Evolutionary conservation across 2,797 vertebrate genomes (phyloP).

Genomic region (Spinibarbus caldwelli): DNA sequence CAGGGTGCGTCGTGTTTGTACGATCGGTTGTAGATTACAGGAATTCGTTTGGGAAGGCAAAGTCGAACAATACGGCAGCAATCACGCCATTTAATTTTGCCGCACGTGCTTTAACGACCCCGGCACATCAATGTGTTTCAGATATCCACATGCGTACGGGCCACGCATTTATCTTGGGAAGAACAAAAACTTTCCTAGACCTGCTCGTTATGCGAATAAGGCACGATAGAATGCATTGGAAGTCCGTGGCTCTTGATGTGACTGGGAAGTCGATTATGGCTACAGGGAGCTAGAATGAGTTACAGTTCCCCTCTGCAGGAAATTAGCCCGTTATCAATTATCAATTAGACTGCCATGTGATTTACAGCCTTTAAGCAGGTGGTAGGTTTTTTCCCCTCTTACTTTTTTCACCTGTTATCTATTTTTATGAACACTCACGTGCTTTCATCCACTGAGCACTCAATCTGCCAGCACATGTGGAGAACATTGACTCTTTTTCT

Average conservation of each 20-base stretch:
- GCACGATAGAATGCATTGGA: conserved; percentile 48
- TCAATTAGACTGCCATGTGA: conserved; percentile 69
- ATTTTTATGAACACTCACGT: conserved; percentile 44
- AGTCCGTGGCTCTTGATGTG: conserved; percentile 45
- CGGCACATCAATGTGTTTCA: conserved; percentile 52
- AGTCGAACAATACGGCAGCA: conserved; percentile 21
- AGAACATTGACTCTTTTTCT: conserved; percentile 48
- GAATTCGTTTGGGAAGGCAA: conserved; percentile 33
- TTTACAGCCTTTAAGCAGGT: conserved; percentile 68
- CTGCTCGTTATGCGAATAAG: conserved; percentile 48
- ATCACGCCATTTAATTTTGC: conserved; percentile 20
- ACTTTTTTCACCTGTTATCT: conserved; percentile 50
- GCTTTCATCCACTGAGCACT: too few relatives aligned
- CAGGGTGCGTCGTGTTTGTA: conserved; percentile 76
- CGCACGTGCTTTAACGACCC: conserved; percentile 12
- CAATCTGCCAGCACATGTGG: conserved; percentile 60
- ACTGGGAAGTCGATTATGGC: conserved; percentile 56
- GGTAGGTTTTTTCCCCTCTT: conserved; percentile 46
- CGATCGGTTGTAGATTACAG: conserved; percentile 65
- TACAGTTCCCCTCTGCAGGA: conserved; percentile 66
- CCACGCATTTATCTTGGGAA: conserved; percentile 43
- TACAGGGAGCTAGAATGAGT: conserved; percentile 63
- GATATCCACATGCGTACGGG: conserved; percentile 35
- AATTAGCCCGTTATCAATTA: conserved; percentile 71
- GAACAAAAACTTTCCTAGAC: conserved; percentile 54